These are phyloP conservation scores for Heliornis fulica DNA, from an alignment of 2,113 vertebrate species.

Conservation along the genomic window DNA sequence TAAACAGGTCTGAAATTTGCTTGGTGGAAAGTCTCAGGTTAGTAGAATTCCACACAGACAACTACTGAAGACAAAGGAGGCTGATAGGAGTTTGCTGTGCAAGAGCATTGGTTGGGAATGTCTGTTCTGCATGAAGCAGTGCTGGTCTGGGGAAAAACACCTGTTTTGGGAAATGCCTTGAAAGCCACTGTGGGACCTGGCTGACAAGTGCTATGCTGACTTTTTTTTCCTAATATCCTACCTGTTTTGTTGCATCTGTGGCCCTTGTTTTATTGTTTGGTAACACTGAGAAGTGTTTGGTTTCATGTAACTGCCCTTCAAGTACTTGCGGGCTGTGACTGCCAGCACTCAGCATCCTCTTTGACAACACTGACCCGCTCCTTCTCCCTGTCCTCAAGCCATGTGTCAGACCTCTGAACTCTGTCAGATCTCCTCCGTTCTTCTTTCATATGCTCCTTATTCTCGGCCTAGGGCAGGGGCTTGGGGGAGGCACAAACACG, in stretches of 20 bases:
- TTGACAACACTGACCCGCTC: not conserved
- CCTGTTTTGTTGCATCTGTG: not conserved
- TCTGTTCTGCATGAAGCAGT: not conserved
- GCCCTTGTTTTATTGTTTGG: not conserved
- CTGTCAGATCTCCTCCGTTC: not conserved
- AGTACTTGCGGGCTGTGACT: not conserved
- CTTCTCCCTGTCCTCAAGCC: not conserved
- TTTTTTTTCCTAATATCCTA: not conserved
- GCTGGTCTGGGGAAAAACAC: not conserved
- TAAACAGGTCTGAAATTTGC: not conserved
- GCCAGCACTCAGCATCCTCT: not conserved
- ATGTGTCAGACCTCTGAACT: not conserved
- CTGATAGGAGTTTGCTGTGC: not conserved
- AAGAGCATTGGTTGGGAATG: rapidly evolving
- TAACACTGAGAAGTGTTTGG: not conserved
- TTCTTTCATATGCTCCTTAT: not conserved
- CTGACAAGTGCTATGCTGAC: not conserved
- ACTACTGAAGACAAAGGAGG: not conserved
- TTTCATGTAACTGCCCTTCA: not conserved
- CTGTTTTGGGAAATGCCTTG: not conserved
- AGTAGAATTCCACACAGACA: not conserved
- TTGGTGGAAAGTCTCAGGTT: not conserved
- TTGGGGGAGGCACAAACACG: too few relatives aligned
- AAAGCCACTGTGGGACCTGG: not conserved
- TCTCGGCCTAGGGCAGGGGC: not conserved